Evolutionary conservation across 2,113 vertebrate genomes (phyloP).

Genomic region (Strigops habroptila): DNA sequence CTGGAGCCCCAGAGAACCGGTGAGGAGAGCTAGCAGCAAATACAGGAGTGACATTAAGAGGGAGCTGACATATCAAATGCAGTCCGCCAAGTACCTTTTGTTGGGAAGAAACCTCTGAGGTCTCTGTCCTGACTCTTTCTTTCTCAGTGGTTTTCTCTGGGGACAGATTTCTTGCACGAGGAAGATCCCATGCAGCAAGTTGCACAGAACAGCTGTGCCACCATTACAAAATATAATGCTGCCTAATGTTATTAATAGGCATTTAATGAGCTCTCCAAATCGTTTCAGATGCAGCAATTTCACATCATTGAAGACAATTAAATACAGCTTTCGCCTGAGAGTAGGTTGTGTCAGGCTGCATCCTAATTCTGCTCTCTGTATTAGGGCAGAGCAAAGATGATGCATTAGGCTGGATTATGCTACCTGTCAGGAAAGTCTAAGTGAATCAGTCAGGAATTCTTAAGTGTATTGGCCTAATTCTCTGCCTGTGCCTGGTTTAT

Average conservation of each 20-base stretch:
- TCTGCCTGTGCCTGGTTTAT: neutral
- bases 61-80: neutral
- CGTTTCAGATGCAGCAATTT: neutral
- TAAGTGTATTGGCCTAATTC: neutral
- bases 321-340: neutral
- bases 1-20: neutral
- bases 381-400: neutral
- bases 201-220: constrained; percentile 21
- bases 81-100: neutral
- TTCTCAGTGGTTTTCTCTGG: neutral
- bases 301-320: neutral
- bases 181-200: neutral
- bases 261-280: neutral
- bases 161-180: neutral
- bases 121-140: neutral
- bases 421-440: neutral
- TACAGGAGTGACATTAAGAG: neutral
- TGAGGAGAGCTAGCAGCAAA: neutral
- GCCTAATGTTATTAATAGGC: neutral
- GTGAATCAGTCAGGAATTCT: neutral
- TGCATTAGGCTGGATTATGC: neutral
- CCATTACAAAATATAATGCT: neutral
- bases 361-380: neutral
- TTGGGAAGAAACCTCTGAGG: neutral
- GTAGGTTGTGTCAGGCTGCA: neutral